Conservation (phyloP, 2,113 vertebrate genomes). For the Syngnathoides biaculeatus region DNA sequence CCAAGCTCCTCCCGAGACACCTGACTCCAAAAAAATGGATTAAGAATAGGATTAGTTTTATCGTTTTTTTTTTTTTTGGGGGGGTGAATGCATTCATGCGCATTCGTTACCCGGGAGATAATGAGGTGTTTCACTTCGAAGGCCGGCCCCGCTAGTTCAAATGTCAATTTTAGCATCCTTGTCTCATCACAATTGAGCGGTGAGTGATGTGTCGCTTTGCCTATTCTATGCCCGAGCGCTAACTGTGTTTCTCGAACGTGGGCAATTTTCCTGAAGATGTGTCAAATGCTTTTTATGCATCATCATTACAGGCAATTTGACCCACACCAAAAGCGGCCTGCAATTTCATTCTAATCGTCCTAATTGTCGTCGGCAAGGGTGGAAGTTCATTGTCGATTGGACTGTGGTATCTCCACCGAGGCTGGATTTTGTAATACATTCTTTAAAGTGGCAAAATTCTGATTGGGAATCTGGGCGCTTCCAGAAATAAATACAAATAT, state of each 20-base stretch:
- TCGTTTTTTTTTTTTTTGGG: slow-evolving; percentile 44
- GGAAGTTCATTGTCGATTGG: slow-evolving; percentile 46
- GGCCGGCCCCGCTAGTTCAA: slow-evolving; percentile 36
- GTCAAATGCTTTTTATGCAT: slow-evolving; percentile 40
- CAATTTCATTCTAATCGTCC: slow-evolving; percentile 55
- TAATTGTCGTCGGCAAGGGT: slow-evolving; percentile 49
- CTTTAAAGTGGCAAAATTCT: not conserved
- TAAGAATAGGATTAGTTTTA: slow-evolving; percentile 46
- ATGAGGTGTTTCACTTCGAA: slow-evolving; percentile 61
- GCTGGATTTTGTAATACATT: not conserved
- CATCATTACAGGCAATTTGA: slow-evolving; percentile 65
- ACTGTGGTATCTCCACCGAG: not conserved
- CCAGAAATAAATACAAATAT: not conserved
- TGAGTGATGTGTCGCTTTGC: not conserved
- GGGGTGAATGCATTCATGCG: slow-evolving; percentile 50
- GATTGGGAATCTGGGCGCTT: not conserved
- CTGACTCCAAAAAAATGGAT: slow-evolving; percentile 46
- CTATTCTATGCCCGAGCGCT: not conserved
- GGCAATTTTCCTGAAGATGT: slow-evolving; percentile 38
- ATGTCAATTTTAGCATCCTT: not conserved
- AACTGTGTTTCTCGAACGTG: slow-evolving; percentile 43
- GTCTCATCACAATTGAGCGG: not conserved
- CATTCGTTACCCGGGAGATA: slow-evolving; percentile 59
- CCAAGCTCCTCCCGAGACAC: slow-evolving; percentile 45
- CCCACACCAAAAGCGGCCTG: slow-evolving; percentile 12